These are phyloP conservation scores for Diarsia mendica DNA, from an alignment of 2,888 invertebrate species.

Conservation along the genomic window DNA sequence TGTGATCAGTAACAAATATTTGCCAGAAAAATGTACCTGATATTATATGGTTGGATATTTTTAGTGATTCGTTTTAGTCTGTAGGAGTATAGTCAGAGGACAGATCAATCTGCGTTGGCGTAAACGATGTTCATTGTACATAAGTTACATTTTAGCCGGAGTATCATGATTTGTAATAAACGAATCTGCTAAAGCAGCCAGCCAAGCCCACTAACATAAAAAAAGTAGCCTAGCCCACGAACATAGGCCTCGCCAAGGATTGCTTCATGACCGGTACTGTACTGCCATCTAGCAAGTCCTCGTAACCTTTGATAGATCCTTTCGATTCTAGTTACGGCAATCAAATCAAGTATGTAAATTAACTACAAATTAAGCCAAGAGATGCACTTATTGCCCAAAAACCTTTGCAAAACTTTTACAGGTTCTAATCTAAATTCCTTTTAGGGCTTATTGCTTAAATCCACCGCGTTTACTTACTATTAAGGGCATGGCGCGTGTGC, in stretches of 20 bases:
- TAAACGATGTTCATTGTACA: background rate
- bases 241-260: background rate
- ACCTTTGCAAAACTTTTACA: constrained; percentile 34
- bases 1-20: no score
- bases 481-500: constrained; percentile 70
- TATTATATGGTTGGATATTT: no score
- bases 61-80: background rate
- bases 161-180: background rate
- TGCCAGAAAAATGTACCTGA: no score
- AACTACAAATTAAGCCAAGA: constrained; percentile 22
- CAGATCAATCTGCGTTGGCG: background rate
- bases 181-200: background rate
- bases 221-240: no score
- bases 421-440: constrained; percentile 61
- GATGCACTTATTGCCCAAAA: constrained; percentile 37
- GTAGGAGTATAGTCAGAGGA: background rate
- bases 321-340: constrained; percentile 3
- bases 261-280: background rate
- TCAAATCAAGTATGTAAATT: constrained; percentile 6
- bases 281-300: background rate
- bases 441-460: constrained; percentile 74
- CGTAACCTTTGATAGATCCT: background rate
- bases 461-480: constrained; percentile 74
- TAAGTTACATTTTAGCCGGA: background rate
- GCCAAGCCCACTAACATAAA: background rate